Conservation (phyloP, 2,888 invertebrate species). For the Pinctada fucata region DNA sequence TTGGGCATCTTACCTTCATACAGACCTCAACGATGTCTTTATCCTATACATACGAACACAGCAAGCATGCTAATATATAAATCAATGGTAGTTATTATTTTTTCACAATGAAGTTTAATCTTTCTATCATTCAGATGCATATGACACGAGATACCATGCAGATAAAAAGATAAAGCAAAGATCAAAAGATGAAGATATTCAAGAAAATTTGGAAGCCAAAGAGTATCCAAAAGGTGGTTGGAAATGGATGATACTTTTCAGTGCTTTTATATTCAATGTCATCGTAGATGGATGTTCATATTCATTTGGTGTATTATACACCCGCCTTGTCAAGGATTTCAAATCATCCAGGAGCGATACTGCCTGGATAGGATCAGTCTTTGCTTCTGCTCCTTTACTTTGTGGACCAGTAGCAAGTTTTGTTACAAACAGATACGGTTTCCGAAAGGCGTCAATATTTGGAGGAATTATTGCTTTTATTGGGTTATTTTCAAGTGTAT, state of each 20-base stretch:
- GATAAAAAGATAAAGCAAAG: no score
- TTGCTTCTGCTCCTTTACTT: conserved; percentile 91
- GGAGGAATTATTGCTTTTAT: conserved; percentile 68
- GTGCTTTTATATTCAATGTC: conserved; percentile 83
- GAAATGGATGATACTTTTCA: conserved; percentile 94
- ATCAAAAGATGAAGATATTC: no score
- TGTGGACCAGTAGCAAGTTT: conserved; percentile 68
- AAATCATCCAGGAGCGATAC: conserved; percentile 90
- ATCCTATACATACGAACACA: no score
- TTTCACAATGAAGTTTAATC: no score
- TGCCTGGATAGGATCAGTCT: conserved; percentile 92
- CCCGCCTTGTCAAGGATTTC: conserved; percentile 90
- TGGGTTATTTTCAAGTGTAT: conserved; percentile 64
- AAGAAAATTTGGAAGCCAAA: neutral
- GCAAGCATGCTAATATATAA: no score
- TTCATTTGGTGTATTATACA: conserved; percentile 92
- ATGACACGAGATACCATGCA: no score
- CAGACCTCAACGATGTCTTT: no score
- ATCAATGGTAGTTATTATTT: no score
- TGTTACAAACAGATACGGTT: conserved; percentile 65
- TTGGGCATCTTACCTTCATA: no score
- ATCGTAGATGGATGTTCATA: conserved; percentile 87
- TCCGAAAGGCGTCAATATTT: conserved; percentile 62
- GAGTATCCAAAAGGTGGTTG: conserved; percentile 83
- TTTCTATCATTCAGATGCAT: no score